Evolutionary conservation across 2,113 vertebrate genomes (phyloP).

Genomic region (Brienomyrus brachyistius): DNA sequence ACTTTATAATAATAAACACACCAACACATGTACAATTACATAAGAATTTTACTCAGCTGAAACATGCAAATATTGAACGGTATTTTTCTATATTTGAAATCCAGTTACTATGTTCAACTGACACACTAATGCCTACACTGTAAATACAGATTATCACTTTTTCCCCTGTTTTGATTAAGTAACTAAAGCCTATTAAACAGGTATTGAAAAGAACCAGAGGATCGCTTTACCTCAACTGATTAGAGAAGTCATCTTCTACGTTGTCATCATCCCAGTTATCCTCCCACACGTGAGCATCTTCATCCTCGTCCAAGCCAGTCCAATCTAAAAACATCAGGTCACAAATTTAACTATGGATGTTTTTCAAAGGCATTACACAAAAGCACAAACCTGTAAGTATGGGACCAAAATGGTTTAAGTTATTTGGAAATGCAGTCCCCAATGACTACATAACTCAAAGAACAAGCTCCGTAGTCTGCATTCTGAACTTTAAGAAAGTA

Average conservation of each 20-base stretch:
- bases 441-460: neutral
- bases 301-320: slow-evolving; percentile 95
- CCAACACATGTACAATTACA: neutral
- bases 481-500: neutral
- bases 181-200: neutral
- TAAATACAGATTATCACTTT: neutral
- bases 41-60: neutral
- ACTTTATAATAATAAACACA: neutral
- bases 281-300: slow-evolving; percentile 97
- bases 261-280: slow-evolving; percentile 99
- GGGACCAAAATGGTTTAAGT: neutral
- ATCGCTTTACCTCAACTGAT: slow-evolving; percentile 77
- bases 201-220: neutral
- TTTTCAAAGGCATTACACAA: neutral
- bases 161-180: neutral
- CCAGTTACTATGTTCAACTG: neutral
- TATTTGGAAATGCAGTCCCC: neutral
- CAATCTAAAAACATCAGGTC: slow-evolving; percentile 68
- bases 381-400: neutral
- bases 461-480: neutral
- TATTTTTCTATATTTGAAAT: neutral
- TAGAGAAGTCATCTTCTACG: slow-evolving; percentile 97
- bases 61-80: neutral
- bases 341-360: neutral
- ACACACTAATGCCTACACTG: neutral